Percentiles rank a stretch among this genome's conserved stretches.
Conservation (phyloP, 2,888 invertebrate species). For the Dilophus febrilis region DNA sequence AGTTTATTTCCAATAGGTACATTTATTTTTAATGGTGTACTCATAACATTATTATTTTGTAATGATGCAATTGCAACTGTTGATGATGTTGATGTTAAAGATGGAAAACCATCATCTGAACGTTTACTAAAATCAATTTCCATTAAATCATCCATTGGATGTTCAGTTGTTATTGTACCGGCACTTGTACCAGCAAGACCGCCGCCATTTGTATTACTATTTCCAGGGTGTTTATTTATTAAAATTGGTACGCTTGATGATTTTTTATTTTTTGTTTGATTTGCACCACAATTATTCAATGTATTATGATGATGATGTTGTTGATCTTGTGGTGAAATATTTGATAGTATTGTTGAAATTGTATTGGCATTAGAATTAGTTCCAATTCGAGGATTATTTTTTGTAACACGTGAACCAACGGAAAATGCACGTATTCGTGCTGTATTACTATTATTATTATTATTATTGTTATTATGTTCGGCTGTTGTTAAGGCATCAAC, state of each 20-base stretch:
- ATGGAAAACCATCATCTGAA: conserved; percentile 9
- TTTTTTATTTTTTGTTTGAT: conserved; percentile 29
- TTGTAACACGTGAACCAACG: conserved; percentile 42
- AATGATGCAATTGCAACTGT: background rate
- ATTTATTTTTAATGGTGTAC: background rate
- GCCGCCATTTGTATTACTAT: too few relatives aligned
- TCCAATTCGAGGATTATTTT: too few relatives aligned
- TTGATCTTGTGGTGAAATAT: background rate
- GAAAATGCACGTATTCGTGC: conserved; percentile 57
- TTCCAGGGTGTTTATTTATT: conserved; percentile 27
- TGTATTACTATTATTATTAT: conserved; percentile 13
- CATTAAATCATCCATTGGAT: conserved; percentile 63
- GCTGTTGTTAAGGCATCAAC: conserved; percentile 29
- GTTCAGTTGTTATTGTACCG: conserved; percentile 20
- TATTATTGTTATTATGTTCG: conserved; percentile 22
- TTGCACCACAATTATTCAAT: conserved; percentile 7
- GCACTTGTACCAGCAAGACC: too few relatives aligned
- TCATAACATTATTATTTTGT: background rate
- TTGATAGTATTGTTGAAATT: background rate
- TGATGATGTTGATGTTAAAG: too few relatives aligned
- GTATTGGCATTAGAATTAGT: too few relatives aligned
- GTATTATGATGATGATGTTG: conserved; percentile 5
- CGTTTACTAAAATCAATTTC: conserved; percentile 59
- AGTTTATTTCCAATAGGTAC: background rate
- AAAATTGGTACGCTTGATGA: conserved; percentile 54